Evolutionary conservation across 2,113 vertebrate genomes (phyloP), one percentile per base, ranked within the genome.

Genomic region (Glaucomys volans): DNA sequence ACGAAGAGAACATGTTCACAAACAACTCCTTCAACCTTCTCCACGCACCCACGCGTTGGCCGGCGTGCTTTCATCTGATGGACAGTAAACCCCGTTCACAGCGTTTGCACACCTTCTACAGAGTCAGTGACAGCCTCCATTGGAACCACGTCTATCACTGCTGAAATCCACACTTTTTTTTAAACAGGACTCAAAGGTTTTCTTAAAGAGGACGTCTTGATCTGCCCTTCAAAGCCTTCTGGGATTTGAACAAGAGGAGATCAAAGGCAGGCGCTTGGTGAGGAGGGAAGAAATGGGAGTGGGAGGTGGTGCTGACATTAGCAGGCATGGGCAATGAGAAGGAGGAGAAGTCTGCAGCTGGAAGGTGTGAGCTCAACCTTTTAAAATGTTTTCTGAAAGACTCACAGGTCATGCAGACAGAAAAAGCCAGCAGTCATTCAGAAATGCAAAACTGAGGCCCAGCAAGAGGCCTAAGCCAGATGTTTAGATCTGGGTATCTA

Each of bases 281-380:
- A 20, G 72, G 52, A 67, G 17, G 75, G 8, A 37, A 32, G 40
- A 80, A 37, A 24, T 52, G 18, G 17, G 9, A 17, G 20, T 7
- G 59, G n/a, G 12, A 54, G 14, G 5, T 26, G 13, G 24, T 59
- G 28, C 14, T 13, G 30, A 30, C 35, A 37, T 8, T 32, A n/a
- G 40, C 42, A 81, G 37, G 30, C 40, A 47, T 54, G 50, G 47
- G 35, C 18, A 54, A 35, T 72, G 57, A 37, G n/a, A 93, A 88
- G 76, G 30, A 96, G 95, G 52, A 77, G 83, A 97, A 77, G 72
- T 81, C 72, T 79, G 66, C 35, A 26, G 80, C 17, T 57, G 52
- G 62, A 77, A 92, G 92, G 52, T 47, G 69, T 64, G 93, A 94
- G 81, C 8, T 84, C 72, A 75, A 18, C 24, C 66, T 62, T 93